These are phyloP conservation scores for Dolichallabes microphthalmus DNA, from an alignment of 2,113 vertebrate species.

Conservation along the genomic window DNA sequence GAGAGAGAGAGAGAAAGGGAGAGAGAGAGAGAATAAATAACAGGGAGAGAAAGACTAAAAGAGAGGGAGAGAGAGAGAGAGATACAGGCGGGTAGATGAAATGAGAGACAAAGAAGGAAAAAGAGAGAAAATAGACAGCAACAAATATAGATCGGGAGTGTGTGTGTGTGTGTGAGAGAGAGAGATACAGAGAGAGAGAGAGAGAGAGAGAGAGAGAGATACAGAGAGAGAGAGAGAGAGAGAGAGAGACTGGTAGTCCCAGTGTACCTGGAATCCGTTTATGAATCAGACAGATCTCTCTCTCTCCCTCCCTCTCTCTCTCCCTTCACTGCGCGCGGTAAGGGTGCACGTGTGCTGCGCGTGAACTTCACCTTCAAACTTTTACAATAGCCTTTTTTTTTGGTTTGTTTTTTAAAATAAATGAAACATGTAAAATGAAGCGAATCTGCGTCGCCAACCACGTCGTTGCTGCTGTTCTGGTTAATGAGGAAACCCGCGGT, in stretches of 20 bases:
- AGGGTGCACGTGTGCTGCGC: background rate
- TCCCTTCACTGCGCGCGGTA: background rate
- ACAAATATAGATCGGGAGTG: too few relatives aligned
- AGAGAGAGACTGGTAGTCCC: conserved; percentile 35
- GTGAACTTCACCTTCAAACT: conserved; percentile 5
- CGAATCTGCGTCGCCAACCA: too few relatives aligned
- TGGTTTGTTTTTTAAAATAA: background rate
- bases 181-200: conserved; percentile 29
- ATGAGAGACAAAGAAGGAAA: too few relatives aligned
- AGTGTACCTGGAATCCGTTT: background rate
- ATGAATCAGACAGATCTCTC: background rate
- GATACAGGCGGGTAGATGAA: too few relatives aligned
- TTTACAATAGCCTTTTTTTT: background rate
- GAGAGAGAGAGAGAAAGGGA: conserved; percentile 28
- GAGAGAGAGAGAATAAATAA: background rate
- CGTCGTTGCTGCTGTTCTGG: background rate
- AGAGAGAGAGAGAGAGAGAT: conserved; percentile 37
- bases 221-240: conserved; percentile 29
- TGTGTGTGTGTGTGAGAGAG: conserved; percentile 3
- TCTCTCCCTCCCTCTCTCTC: background rate
- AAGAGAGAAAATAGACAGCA: too few relatives aligned
- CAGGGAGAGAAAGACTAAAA: background rate
- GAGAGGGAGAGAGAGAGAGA: too few relatives aligned
- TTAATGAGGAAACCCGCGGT: background rate
- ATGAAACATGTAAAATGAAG: background rate